phyloP scores from a whole-genome alignment of 2,888 invertebrate species.

The Periphyllus acericola region DNA sequence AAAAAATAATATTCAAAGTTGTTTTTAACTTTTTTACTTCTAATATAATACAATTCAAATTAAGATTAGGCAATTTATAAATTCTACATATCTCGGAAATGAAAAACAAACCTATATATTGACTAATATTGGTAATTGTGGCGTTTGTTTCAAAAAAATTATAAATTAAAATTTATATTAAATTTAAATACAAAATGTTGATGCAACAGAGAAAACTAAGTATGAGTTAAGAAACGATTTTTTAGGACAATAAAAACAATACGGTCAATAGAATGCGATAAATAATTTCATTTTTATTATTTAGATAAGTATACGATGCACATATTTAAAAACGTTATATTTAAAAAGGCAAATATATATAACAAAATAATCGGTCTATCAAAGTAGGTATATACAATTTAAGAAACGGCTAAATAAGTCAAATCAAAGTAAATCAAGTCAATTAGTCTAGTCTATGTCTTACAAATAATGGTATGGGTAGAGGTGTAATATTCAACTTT shows the following conservation, averaged over 20 bases:
- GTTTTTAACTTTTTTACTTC: too few species aligned
- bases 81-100: not conserved
- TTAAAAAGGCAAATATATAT: too few species aligned
- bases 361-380: not conserved
- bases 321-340: too few species aligned
- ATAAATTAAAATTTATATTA: not conserved
- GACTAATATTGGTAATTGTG: not conserved
- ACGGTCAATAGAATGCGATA: not conserved
- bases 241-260: not conserved
- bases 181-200: not conserved
- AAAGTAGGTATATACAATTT: not conserved
- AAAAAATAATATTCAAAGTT: too few species aligned
- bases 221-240: too few species aligned
- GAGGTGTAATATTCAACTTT: too few species aligned
- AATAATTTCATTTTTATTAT: too few species aligned
- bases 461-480: too few species aligned
- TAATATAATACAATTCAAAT: too few species aligned
- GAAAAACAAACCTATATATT: not conserved
- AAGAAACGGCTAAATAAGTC: too few species aligned
- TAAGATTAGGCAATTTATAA: not conserved
- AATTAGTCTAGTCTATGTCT: not conserved
- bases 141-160: not conserved
- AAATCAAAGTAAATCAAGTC: too few species aligned
- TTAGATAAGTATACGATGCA: too few species aligned
- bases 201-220: not conserved